Percentiles rank a stretch among this genome's conserved stretches.
Conservation (phyloP, 1,140 invertebrate species). For the Melipona quadrifasciata region DNA sequence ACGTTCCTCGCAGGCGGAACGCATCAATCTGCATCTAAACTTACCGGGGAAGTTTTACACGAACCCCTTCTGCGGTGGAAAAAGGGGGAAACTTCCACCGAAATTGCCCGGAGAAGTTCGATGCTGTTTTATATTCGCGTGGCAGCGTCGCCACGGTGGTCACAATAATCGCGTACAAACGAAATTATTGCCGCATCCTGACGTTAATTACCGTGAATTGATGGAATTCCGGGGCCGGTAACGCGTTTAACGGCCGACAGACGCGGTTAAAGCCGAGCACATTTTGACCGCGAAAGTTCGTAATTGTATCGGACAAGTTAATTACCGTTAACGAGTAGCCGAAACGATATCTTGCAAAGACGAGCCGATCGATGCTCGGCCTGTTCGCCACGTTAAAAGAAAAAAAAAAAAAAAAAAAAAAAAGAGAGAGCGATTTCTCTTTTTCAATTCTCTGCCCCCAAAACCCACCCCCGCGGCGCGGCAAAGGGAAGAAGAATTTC, state of each 20-base stretch:
- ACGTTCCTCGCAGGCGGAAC: background rate
- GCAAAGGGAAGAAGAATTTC: constrained; percentile 1
- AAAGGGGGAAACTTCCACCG: background rate
- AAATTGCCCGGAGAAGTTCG: background rate
- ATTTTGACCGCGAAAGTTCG: constrained; percentile 67
- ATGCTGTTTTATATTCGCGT: constrained; percentile 25
- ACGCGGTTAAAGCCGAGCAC: constrained; percentile 51
- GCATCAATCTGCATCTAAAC: constrained; percentile 14
- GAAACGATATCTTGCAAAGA: constrained; percentile 65
- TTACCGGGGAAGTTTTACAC: background rate
- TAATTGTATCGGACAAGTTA: constrained; percentile 64
- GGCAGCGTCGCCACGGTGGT: constrained; percentile 33
- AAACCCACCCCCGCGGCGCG: no score
- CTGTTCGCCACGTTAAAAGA: background rate
- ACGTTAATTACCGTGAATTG: constrained; percentile 67
- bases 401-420: no score
- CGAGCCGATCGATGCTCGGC: constrained; percentile 16
- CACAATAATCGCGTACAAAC: constrained; percentile 61
- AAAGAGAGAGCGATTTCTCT: background rate
- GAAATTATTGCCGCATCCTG: constrained; percentile 64
- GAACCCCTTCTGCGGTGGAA: background rate
- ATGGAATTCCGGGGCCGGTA: constrained; percentile 55
- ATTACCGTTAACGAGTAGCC: constrained; percentile 61
- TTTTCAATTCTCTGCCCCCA: background rate
- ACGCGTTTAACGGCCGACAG: constrained; percentile 62